Evolutionary conservation across 2,888 invertebrate genomes (phyloP).

Genomic region (Hirtodrosophila trivittata): DNA sequence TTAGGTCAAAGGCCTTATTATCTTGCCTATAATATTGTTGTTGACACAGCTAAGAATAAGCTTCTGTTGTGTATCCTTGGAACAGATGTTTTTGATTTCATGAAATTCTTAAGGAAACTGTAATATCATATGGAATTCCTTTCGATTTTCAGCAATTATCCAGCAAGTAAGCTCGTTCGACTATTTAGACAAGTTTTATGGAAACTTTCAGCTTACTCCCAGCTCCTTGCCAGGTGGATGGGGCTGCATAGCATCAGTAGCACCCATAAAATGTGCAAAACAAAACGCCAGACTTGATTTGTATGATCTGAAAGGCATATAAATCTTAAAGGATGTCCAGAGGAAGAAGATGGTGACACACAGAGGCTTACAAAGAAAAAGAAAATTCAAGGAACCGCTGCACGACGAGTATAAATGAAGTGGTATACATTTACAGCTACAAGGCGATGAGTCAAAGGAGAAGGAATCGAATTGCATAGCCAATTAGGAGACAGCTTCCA

Average conservation of each 20-base stretch:
- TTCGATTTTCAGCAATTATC: no score
- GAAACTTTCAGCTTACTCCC: no score
- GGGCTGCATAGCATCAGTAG: conserved; percentile 81
- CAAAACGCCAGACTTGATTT: conserved; percentile 72
- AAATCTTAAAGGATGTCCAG: conserved; percentile 51
- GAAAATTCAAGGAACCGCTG: conserved; percentile 27
- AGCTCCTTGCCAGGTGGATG: conserved; percentile 5
- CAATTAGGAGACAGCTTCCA: conserved; percentile 51
- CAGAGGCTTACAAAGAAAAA: conserved; percentile 4
- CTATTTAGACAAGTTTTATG: conserved; percentile 1
- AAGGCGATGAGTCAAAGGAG: conserved; percentile 42
- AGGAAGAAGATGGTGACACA: conserved; percentile 49
- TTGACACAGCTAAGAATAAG: no score
- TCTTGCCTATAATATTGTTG: no score
- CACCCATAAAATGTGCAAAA: conserved; percentile 77
- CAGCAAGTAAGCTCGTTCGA: neutral
- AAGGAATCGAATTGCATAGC: conserved; percentile 42
- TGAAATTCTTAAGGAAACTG: no score
- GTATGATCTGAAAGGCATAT: conserved; percentile 50
- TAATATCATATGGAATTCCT: no score
- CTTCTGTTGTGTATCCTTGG: no score
- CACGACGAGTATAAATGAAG: conserved; percentile 50
- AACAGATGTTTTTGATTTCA: no score
- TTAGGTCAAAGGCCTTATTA: no score
- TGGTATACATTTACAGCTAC: conserved; percentile 67